These are phyloP conservation scores for Lissonota sp. DNA, from an alignment of 2,888 invertebrate genomes.

Conservation along the genomic window DNA sequence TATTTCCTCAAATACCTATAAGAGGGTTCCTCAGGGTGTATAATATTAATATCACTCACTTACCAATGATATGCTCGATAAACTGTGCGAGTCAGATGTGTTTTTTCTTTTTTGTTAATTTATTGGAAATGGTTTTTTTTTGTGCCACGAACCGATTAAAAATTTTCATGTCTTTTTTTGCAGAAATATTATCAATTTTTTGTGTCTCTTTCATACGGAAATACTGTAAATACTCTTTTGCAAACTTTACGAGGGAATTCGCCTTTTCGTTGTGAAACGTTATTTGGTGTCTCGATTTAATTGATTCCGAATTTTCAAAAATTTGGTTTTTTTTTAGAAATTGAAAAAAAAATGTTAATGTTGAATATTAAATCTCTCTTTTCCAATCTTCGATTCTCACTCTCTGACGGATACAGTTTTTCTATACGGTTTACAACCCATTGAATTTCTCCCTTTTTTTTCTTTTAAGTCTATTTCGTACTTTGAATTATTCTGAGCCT, in stretches of 20 bases:
- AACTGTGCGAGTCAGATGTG: conserved; percentile 66
- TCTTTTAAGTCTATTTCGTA: conserved; percentile 56
- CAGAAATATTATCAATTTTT: conserved; percentile 14
- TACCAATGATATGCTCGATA: conserved; percentile 78
- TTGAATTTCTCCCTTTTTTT: conserved; percentile 34
- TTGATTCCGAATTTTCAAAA: neutral
- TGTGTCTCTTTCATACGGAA: conserved; percentile 5
- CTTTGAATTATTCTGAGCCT: conserved; percentile 62
- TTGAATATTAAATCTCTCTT: conserved; percentile 3
- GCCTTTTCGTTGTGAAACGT: conserved; percentile 53
- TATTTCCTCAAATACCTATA: conserved; percentile 53
- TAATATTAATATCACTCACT: conserved; percentile 75
- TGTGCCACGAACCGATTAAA: conserved; percentile 60
- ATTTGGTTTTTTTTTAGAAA: conserved; percentile 12
- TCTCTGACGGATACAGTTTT: conserved; percentile 53
- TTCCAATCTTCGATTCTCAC: neutral
- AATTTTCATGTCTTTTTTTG: conserved; percentile 14
- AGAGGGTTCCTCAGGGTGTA: conserved; percentile 66
- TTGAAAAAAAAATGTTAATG: conserved; percentile 11
- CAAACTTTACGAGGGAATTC: conserved; percentile 7
- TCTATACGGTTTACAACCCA: conserved; percentile 55
- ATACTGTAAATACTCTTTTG: conserved; percentile 39
- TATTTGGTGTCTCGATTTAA: conserved; percentile 27
- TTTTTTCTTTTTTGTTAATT: conserved; percentile 42
- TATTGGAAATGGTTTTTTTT: conserved; percentile 38